phyloP scores from a whole-genome alignment of 2,888 invertebrate species.

The Myopa testacea region DNA sequence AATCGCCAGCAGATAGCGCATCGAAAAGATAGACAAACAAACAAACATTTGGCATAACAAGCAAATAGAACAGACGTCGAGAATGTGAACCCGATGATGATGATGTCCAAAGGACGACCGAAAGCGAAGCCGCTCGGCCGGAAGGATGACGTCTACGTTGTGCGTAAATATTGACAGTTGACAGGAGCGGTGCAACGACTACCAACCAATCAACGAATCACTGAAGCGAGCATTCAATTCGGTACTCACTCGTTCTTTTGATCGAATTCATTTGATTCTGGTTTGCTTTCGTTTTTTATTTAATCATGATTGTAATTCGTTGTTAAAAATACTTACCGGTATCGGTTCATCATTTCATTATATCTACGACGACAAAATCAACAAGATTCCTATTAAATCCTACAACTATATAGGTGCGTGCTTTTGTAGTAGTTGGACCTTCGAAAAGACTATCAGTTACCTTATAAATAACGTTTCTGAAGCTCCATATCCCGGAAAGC shows the following conservation, averaged over 20 bases:
- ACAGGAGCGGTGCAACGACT: slow-evolving; percentile 30
- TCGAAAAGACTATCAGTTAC: no score
- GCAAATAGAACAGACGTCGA: slow-evolving; percentile 47
- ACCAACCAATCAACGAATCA: background rate
- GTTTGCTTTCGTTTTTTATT: background rate
- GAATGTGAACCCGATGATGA: background rate
- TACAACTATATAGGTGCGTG: no score
- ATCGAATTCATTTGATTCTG: background rate
- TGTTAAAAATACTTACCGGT: background rate
- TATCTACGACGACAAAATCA: no score
- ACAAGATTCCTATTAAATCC: no score
- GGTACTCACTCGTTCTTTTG: background rate
- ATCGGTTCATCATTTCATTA: no score
- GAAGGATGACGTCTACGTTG: slow-evolving; percentile 27
- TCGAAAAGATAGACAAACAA: slow-evolving; percentile 47
- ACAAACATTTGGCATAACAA: slow-evolving; percentile 54
- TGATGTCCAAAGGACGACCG: slow-evolving; percentile 4
- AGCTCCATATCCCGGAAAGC: no score
- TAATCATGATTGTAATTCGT: background rate
- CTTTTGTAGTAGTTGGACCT: no score
- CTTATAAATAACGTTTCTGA: no score
- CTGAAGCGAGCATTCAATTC: background rate
- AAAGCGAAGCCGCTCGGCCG: slow-evolving; percentile 2
- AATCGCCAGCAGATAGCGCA: slow-evolving; percentile 44
- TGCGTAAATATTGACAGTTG: slow-evolving; percentile 41